Evolutionary conservation across 2,888 invertebrate genomes (phyloP), one percentile per base, ranked within the genome.

Genomic region (Galeruca laticollis): DNA sequence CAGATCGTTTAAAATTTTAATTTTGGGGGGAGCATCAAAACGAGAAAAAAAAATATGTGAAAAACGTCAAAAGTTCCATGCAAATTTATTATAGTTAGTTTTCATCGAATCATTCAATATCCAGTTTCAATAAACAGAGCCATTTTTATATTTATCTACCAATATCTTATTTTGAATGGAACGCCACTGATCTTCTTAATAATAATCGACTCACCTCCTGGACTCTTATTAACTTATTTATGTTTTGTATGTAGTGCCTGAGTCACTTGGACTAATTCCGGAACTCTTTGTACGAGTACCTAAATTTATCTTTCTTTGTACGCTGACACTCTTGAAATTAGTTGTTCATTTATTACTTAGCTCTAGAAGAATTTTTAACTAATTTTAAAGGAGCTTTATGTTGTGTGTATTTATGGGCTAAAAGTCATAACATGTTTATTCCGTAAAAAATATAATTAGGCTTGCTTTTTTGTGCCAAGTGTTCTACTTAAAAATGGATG

Each of bases 181-280:
- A 2, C 21, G 15, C 26, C 13, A 11, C 21, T 52, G 52, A 20
- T 52, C 5, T 51, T 43, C 4, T 8, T 52, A 52, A 52, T 21
- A 52, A 52, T 52, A 52, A 52, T 52, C 21, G 52, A 26, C 26
- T 52, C 52, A 52, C 54, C 26, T 31, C 18, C 15, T 57, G 49
- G 52, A 60, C 54, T 47, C 35, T n/a, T 31, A 68, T 57, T 37
- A 43, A 35, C 37, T 59, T 62, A 49, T 68, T 31, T 59, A 63
- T 56, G 51, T 62, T 33, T 31, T 13, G 52, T 40, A 33, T 10
- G 18, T 31, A 40, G 47, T 20, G 40, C 35, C 49, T 69, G 69
- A 69, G 60, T 69, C 69, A 69, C 43, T 68, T 68, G 61, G 21
- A 57, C 68, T 68, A 68, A 68, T 68, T 68, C 49, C 47, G 62